phyloP scores from a whole-genome alignment of 2,797 vertebrate species.

The Urosaurus nigricauda region DNA sequence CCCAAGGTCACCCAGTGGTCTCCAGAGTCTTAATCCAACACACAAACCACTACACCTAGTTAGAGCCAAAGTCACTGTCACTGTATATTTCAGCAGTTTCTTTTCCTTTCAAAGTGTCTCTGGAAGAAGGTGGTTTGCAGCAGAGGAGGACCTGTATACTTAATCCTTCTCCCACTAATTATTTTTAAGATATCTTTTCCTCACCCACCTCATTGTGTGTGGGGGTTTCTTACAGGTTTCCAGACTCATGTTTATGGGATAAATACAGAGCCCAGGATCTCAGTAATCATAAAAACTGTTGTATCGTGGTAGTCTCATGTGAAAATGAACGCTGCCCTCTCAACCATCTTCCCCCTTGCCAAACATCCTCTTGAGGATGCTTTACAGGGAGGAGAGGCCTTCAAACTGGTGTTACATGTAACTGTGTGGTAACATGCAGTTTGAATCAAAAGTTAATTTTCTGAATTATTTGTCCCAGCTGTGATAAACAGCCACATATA shows the following conservation, averaged over 20 bases:
- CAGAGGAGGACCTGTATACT: background rate
- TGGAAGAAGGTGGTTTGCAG: background rate
- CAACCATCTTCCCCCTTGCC: background rate
- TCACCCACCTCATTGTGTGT: background rate
- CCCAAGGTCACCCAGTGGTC: no score
- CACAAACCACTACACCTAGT: background rate
- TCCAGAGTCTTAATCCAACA: no score
- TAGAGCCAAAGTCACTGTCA: background rate
- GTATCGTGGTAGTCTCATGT: background rate
- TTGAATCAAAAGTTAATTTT: background rate
- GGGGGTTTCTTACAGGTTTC: background rate
- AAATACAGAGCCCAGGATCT: background rate
- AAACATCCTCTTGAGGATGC: background rate
- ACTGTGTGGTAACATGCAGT: background rate
- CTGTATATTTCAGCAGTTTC: background rate
- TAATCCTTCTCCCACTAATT: no score
- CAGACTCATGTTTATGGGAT: background rate
- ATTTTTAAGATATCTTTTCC: no score
- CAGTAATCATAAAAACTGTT: background rate
- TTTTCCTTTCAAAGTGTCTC: background rate
- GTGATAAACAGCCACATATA: background rate
- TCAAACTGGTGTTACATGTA: background rate
- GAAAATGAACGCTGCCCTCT: background rate
- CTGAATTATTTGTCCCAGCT: background rate
- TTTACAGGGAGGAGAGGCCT: background rate